These are phyloP conservation scores for Meriones psammophilus DNA, from an alignment of 2,797 vertebrate species.

Conservation along the genomic window DNA sequence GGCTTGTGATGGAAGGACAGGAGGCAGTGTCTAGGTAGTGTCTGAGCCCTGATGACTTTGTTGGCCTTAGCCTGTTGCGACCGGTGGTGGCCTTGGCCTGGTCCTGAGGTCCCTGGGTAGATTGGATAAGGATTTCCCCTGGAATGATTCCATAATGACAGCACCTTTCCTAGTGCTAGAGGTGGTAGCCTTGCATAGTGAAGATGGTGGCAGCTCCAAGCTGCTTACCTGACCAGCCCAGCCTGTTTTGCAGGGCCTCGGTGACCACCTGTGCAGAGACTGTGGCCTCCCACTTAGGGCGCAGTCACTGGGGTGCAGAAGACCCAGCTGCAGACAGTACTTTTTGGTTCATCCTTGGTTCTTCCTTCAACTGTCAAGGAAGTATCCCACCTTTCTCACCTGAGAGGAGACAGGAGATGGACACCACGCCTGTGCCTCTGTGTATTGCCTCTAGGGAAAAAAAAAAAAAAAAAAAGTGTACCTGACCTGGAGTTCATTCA, in stretches of 20 bases:
- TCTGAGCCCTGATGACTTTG: background rate
- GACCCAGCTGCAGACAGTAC: background rate
- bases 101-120: background rate
- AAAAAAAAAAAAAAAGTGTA: too few relatives aligned
- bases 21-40: background rate
- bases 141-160: background rate
- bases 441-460: too few relatives aligned
- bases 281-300: accelerated
- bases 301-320: background rate
- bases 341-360: background rate
- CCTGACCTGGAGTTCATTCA: background rate
- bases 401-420: background rate
- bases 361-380: background rate
- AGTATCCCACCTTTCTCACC: background rate
- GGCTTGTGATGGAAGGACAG: background rate
- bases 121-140: background rate
- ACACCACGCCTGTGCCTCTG: background rate
- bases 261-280: background rate
- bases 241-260: background rate
- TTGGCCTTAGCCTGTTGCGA: background rate
- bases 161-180: background rate
- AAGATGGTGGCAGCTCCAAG: background rate
- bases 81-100: background rate
- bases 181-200: background rate
- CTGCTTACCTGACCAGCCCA: background rate